Conservation (phyloP, 2,113 vertebrate species). For the Channa maculata region DNA sequence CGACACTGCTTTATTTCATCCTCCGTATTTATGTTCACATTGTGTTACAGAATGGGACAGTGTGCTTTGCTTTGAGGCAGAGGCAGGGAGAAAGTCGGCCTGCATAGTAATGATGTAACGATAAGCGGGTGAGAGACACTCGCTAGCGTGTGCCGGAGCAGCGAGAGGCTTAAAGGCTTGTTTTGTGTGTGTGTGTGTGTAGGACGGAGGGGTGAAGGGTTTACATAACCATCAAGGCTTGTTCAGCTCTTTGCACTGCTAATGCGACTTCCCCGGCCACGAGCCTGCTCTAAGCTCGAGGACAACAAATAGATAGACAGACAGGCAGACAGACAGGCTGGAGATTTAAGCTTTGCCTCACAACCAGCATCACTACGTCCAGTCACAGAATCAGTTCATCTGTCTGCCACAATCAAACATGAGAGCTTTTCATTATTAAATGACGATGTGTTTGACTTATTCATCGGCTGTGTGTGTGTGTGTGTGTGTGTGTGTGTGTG, state of each 20-base stretch:
- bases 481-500: too few relatives aligned
- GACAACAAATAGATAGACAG: slow-evolving; percentile 73
- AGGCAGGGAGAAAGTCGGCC: slow-evolving; percentile 39
- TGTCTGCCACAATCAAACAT: not conserved
- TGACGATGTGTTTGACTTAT: too few relatives aligned
- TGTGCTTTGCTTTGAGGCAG: not conserved
- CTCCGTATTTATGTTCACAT: not conserved
- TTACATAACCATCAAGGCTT: slow-evolving; percentile 80
- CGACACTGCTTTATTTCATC: too few relatives aligned
- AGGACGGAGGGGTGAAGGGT: slow-evolving; percentile 21
- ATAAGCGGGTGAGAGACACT: slow-evolving; percentile 69
- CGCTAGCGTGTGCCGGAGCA: slow-evolving; percentile 65
- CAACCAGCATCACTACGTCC: slow-evolving; percentile 19
- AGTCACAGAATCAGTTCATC: slow-evolving; percentile 22
- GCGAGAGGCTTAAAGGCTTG: slow-evolving; percentile 79
- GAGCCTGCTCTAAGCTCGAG: slow-evolving; percentile 70
- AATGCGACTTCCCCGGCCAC: slow-evolving; percentile 76
- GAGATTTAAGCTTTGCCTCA: slow-evolving; percentile 26
- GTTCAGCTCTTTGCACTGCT: slow-evolving; percentile 72
- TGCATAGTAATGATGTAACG: slow-evolving; percentile 74
- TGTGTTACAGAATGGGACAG: not conserved
- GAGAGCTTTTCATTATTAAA: too few relatives aligned
- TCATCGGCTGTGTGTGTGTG: too few relatives aligned
- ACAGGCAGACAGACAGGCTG: not conserved
- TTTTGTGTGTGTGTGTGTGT: slow-evolving; percentile 50